phyloP scores from a whole-genome alignment of 2,797 vertebrate species.

The Cygnus olor region DNA sequence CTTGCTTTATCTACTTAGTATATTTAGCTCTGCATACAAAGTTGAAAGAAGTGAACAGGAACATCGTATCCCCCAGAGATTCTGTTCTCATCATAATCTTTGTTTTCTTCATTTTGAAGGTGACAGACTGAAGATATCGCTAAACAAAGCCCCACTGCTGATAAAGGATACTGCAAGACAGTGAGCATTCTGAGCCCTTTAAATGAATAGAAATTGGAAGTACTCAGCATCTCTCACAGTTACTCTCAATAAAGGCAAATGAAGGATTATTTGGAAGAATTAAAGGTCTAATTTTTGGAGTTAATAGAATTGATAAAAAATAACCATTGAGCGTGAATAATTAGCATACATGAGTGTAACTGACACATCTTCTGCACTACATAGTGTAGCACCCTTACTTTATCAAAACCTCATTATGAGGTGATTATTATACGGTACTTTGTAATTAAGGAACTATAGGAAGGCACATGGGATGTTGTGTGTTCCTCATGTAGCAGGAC shows the following conservation, averaged over 20 bases:
- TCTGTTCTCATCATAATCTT: neutral
- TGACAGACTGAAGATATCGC: neutral
- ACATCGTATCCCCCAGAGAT: neutral
- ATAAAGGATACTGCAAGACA: neutral
- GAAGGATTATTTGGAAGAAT: neutral
- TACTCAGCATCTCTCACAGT: neutral
- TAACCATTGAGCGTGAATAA: neutral
- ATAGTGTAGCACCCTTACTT: neutral
- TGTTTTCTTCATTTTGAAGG: conserved; percentile 1
- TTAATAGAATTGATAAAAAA: neutral
- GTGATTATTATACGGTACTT: neutral
- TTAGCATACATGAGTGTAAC: neutral
- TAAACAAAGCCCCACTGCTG: neutral
- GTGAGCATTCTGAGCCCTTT: neutral
- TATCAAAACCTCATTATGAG: neutral
- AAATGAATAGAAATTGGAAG: neutral
- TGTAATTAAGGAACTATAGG: neutral
- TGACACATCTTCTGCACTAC: neutral
- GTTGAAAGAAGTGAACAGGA: neutral
- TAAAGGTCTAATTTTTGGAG: neutral
- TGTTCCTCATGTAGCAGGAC: neutral
- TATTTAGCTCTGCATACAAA: neutral
- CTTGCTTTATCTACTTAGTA: neutral
- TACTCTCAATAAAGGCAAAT: neutral
- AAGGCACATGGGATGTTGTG: neutral